These are phyloP conservation scores for Tiliacea citrago DNA, from an alignment of 2,888 invertebrate genomes.

Conservation along the genomic window DNA sequence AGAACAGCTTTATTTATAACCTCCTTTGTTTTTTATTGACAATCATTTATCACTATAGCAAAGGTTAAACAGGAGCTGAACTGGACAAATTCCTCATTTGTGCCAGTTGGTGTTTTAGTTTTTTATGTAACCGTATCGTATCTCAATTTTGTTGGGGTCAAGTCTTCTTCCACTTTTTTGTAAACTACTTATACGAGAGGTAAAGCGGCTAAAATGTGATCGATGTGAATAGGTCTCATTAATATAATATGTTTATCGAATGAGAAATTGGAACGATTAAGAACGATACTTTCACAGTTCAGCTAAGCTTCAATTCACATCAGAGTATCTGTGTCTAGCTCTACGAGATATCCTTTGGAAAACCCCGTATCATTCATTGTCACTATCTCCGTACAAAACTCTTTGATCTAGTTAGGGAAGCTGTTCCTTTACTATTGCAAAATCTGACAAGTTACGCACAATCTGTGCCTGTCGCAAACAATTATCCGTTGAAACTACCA, in stretches of 20 bases:
- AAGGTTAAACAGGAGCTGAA: conserved; percentile 29
- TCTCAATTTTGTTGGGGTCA: conserved; percentile 4
- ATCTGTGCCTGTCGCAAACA: conserved; percentile 52
- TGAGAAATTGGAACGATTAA: neutral
- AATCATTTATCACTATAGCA: conserved; percentile 12
- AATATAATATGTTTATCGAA: neutral
- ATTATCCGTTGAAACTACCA: conserved; percentile 42
- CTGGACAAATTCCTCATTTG: conserved; percentile 16
- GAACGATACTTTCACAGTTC: neutral
- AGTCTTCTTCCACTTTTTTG: neutral
- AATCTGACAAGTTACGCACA: conserved; percentile 21
- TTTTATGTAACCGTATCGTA: neutral
- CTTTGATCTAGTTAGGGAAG: conserved; percentile 17
- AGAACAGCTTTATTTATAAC: conserved; percentile 33
- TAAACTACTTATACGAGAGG: no score
- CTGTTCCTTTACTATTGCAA: conserved; percentile 15
- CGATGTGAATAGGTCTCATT: neutral
- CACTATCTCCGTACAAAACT: neutral
- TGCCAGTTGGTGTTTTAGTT: conserved; percentile 10
- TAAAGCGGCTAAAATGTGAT: neutral
- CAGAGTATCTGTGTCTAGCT: no score
- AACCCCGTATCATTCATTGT: neutral
- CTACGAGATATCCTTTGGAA: neutral
- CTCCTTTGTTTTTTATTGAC: conserved; percentile 14
- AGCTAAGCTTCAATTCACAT: neutral